Evolutionary conservation across 2,797 vertebrate genomes (phyloP).

Genomic region (Dendrocincla tyrannina): DNA sequence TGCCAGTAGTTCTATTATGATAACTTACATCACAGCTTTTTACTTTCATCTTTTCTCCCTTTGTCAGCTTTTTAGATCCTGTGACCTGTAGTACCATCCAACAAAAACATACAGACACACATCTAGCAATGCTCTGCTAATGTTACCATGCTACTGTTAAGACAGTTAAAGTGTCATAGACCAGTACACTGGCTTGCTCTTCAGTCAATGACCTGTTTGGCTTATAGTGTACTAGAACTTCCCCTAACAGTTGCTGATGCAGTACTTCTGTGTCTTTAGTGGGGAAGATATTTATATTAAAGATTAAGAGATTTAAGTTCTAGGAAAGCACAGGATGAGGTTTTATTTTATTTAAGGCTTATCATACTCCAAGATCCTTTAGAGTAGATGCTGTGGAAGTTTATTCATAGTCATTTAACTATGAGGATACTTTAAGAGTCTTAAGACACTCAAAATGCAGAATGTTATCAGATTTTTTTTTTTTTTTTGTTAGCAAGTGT

Average conservation of each 20-base stretch:
- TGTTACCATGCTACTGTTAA: neutral
- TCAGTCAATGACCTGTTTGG: neutral
- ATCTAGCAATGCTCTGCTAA: neutral
- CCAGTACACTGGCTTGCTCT: neutral
- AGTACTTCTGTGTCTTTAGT: neutral
- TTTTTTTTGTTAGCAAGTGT: neutral
- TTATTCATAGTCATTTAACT: neutral
- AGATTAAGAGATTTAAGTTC: neutral
- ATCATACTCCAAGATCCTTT: neutral
- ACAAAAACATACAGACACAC: neutral
- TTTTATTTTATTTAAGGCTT: neutral
- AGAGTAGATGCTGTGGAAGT: neutral
- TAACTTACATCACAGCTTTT: conserved; percentile 3
- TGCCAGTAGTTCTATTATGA: conserved; percentile 38
- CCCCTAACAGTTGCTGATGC: neutral
- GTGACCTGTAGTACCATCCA: neutral
- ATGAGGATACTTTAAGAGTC: neutral
- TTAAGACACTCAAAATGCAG: neutral
- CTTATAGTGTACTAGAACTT: neutral
- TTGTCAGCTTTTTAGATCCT: conserved; percentile 37
- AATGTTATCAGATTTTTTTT: neutral
- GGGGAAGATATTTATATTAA: neutral
- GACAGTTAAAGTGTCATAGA: neutral
- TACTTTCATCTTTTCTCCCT: conserved; percentile 21
- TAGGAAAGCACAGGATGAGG: neutral